These are phyloP conservation scores for Pelobates fuscus DNA, from an alignment of 2,113 vertebrate species.

Conservation along the genomic window DNA sequence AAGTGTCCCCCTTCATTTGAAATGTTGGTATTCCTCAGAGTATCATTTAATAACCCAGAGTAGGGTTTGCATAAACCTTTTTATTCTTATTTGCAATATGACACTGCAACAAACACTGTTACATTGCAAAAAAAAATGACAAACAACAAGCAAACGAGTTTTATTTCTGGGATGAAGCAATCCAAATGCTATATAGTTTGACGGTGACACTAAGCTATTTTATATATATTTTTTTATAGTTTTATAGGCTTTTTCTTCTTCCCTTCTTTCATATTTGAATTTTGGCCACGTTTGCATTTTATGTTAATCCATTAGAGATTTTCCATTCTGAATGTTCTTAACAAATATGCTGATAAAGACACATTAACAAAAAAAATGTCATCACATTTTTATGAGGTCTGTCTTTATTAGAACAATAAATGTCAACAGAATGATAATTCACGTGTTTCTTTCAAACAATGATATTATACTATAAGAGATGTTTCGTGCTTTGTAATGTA, in stretches of 20 bases:
- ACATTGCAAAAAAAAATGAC: too few relatives aligned
- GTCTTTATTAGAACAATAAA: slow-evolving; percentile 58
- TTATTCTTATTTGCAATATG: too few relatives aligned
- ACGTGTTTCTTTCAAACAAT: slow-evolving; percentile 55
- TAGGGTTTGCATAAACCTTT: too few relatives aligned
- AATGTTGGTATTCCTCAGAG: too few relatives aligned
- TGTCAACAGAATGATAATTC: slow-evolving; percentile 46
- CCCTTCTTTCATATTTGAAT: background rate
- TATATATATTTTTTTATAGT: slow-evolving; percentile 3
- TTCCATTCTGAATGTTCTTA: slow-evolving; percentile 1
- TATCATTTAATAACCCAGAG: too few relatives aligned
- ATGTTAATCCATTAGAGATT: background rate
- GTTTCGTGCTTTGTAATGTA: background rate
- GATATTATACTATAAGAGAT: background rate
- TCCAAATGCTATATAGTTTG: background rate
- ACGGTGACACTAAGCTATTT: background rate
- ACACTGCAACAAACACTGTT: too few relatives aligned
- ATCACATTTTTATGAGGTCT: slow-evolving; percentile 45
- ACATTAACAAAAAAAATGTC: slow-evolving; percentile 22
- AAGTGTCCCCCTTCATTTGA: too few relatives aligned
- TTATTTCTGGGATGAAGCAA: too few relatives aligned
- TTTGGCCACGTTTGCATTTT: background rate
- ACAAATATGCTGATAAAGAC: slow-evolving; percentile 17
- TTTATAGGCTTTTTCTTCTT: background rate
- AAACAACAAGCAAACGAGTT: too few relatives aligned